Evolutionary conservation across 2,113 vertebrate species (phyloP).

Genomic region (Leptobrachium leishanense): DNA sequence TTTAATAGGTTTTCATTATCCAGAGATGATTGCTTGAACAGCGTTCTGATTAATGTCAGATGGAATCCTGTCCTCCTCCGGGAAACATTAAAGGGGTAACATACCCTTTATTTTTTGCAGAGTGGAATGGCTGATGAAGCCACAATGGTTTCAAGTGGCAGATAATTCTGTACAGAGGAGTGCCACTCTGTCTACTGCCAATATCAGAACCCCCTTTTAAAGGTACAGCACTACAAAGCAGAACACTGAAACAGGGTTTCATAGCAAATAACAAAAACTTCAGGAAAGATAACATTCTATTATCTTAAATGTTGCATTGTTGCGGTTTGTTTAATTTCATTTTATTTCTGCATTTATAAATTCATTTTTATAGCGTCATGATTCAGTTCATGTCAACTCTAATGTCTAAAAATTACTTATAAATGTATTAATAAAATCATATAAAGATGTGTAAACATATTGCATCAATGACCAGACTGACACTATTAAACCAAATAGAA

Average conservation of each 20-base stretch:
- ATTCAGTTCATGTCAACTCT: no score
- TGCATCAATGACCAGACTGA: no score
- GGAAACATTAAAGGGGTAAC: conserved; percentile 39
- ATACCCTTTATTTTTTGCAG: conserved; percentile 26
- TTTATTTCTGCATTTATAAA: no score
- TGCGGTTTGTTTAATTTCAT: no score
- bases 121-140: conserved; percentile 24
- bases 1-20: conserved; percentile 33
- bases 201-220: neutral
- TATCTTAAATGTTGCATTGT: no score
- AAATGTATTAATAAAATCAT: no score
- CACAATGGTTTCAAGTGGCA: conserved; percentile 28
- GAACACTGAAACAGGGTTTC: conserved; percentile 3
- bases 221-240: neutral
- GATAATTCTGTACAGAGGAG: conserved; percentile 3
- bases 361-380: no score
- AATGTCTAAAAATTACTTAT: no score
- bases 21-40: conserved; percentile 23
- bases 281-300: no score
- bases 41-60: conserved; percentile 40
- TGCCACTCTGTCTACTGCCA: conserved; percentile 38
- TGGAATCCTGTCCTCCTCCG: conserved; percentile 36
- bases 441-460: no score
- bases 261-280: no score
- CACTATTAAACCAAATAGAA: no score